Base-by-base conservation (phyloP, 2,113 vertebrate species). In the Limnothrissa miodon region DNA sequence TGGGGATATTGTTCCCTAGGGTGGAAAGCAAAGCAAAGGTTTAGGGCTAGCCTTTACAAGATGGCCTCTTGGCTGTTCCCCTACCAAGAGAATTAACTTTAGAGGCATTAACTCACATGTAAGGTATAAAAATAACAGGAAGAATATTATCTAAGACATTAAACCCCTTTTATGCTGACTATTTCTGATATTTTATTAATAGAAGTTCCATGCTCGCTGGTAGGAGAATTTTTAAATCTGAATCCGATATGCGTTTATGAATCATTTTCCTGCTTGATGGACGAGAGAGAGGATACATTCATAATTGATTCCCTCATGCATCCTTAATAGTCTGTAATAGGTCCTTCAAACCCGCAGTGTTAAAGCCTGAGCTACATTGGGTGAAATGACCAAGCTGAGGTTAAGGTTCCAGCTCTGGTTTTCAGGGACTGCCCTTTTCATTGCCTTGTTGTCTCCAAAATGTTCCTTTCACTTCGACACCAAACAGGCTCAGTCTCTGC, bases 271-370 rank as follows among this genome's bases (percentile, higher is more conserved):
- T 11, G 42, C 62, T 85, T 80, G 53, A 82, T 48, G 53, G 84
- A 82, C 78, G 45, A 62, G 44, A 29, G 53, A 56, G 25, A 59
- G n/a, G 23, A 78, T 59, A 17, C 4, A 59, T 83, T 81, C 80
- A 86, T 83, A 81, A 83, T 83, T 62, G 42, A 86, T 83, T 10
- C 2, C 45, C 39, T 53, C 56, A 80, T 83, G 44, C 59, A 85
- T 85, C n/a, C 62, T 83, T 83, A 25, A 86, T 78, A 13, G 21
- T 45, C 46, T 39, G 62, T 80, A 85, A 83, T 80, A 80, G 62
- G 42, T 53, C 39, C 78, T 56, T 78, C 62, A 70, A 80, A 23
- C 29, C 17, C 23, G 29, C 59, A 33, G 21, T 29, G 46, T 74
- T 70, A 78, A 5, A 46, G 66, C 78, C 81, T 19, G 39, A 70